Evolutionary conservation across 1,140 invertebrate genomes (phyloP), one percentile per base, ranked within the genome.

Genomic region (Cotesia vestalis): DNA sequence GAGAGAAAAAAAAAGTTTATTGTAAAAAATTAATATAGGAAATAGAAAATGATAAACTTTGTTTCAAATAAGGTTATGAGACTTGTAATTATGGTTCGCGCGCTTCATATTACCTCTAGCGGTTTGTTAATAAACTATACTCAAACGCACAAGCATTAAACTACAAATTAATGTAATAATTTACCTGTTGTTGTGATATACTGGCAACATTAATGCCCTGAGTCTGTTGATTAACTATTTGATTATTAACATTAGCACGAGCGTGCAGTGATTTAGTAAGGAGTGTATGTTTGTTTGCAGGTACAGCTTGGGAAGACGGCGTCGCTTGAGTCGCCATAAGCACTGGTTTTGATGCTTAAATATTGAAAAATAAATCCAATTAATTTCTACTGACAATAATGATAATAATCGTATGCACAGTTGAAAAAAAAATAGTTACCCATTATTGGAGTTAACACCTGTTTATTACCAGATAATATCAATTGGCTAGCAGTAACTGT

Each of bases 391-490:
- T 9, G 11, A 46, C 0, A 8, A 0, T 46, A 46, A 46, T 46
- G 4, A 1, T 27, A 27, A 27, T 27, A 27, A 27, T 27, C 3
- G 27, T 27, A 2, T 27, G 27, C 27, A 27, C 27, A 27, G 27
- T 27, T 27, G 27, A 27, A 27, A 57, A 53, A 20, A 67, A 62
- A 76, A 74, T 74, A 84, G 86, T 88, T 81, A 91, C 90, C 88
- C 86, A 90, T 87, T 73, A 90, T 89, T 59, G 90, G 87, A 60
- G 89, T 85, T 71, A 90, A 87, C 79, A 91, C 85, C 88, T 91
- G 78, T 87, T 88, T 80, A 84, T 90, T 80, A 79, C 88, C 81
- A 78, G 89, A 86, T 74, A 90, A 84, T 81, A 88, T 88, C 71
- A 90, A 78, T 78, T 87, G 81, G 78, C 88, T 88, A 11, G 88